A percentile compares a stretch with the other conserved stretches of the same genome.
These are phyloP conservation scores for Aldabrachelys gigantea DNA, from an alignment of 2,113 vertebrate species.

Conservation along the genomic window DNA sequence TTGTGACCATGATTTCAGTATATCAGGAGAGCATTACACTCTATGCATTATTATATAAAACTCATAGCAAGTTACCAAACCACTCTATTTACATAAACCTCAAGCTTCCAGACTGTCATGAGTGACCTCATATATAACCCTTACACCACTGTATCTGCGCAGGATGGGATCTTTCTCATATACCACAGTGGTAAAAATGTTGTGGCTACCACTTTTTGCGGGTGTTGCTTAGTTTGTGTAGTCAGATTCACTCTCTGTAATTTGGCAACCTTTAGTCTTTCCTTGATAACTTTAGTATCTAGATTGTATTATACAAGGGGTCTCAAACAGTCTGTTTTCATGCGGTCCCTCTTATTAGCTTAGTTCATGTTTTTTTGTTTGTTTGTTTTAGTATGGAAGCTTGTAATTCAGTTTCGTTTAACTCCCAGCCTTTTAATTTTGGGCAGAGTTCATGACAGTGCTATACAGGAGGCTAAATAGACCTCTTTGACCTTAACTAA, in stretches of 20 bases:
- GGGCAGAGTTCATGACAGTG: constrained; percentile 11
- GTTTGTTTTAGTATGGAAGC: background rate
- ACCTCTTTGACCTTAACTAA: constrained; percentile 48
- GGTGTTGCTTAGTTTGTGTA: background rate
- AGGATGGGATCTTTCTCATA: background rate
- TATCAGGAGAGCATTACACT: constrained; percentile 21
- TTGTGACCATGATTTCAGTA: constrained; percentile 35
- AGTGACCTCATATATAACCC: background rate
- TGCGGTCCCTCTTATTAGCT: background rate
- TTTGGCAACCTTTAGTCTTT: background rate
- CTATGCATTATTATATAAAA: constrained; percentile 52
- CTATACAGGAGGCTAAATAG: constrained; percentile 25
- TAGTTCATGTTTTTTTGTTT: background rate
- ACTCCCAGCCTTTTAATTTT: constrained; percentile 62
- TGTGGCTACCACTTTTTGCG: background rate
- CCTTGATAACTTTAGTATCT: background rate
- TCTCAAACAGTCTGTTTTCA: background rate
- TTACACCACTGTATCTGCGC: background rate
- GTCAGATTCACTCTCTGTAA: background rate
- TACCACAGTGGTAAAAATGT: background rate
- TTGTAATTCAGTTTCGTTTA: constrained; percentile 32
- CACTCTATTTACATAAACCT: constrained; percentile 56
- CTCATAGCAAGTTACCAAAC: constrained; percentile 44
- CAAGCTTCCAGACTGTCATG: constrained; percentile 47
- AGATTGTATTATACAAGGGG: too few species aligned